Conservation (phyloP, 2,888 invertebrate species). For the Drosophila anomalata region DNA sequence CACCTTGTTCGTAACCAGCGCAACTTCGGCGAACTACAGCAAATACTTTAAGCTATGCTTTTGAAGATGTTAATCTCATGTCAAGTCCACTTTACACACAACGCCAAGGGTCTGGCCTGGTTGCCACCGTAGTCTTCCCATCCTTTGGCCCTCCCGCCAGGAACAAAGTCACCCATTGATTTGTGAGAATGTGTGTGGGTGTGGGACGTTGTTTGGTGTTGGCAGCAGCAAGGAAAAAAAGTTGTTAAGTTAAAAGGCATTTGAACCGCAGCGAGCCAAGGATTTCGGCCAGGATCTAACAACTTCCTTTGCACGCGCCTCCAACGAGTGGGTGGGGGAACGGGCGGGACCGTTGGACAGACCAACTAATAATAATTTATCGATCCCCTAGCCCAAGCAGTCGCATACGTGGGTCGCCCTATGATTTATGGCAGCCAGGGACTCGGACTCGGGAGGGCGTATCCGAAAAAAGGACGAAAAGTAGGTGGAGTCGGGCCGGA, state of each 20-base stretch:
- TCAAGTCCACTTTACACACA: conserved; percentile 81
- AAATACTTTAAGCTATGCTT: conserved; percentile 80
- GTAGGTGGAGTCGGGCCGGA: conserved; percentile 9
- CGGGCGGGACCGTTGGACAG: conserved; percentile 41
- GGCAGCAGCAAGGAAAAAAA: conserved; percentile 67
- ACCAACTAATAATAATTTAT: conserved; percentile 82
- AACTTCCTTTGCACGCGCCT: conserved; percentile 74
- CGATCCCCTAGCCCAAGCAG: conserved; percentile 77
- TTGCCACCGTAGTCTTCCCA: conserved; percentile 1
- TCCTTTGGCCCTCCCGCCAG: conserved; percentile 36
- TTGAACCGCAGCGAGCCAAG: conserved; percentile 75
- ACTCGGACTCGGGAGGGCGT: conserved; percentile 43
- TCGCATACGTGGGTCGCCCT: conserved; percentile 70
- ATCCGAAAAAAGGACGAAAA: conserved; percentile 15
- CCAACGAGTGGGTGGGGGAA: conserved; percentile 20
- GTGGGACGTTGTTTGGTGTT: conserved; percentile 63
- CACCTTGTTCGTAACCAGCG: conserved; percentile 42
- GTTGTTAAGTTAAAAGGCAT: conserved; percentile 81
- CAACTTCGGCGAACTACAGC: conserved; percentile 72
- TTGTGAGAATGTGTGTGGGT: conserved; percentile 54
- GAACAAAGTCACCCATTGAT: conserved; percentile 70
- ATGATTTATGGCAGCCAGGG: conserved; percentile 75
- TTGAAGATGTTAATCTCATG: conserved; percentile 81
- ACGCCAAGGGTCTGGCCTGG: conserved; percentile 65
- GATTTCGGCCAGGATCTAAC: conserved; percentile 75